Evolutionary conservation across 2,888 invertebrate species (phyloP).

Genomic region (Schizaphis graminum): DNA sequence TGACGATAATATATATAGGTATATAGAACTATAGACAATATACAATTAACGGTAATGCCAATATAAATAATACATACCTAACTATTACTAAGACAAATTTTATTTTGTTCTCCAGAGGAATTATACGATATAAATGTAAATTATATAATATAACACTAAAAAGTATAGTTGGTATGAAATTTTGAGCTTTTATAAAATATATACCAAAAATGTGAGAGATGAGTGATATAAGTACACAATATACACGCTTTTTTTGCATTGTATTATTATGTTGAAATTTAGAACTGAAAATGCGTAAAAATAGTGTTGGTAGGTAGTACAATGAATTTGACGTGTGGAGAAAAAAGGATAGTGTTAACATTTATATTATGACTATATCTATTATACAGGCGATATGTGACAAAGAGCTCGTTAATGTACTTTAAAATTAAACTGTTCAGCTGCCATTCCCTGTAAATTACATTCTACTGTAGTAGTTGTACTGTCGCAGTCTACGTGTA

Average conservation of each 20-base stretch:
- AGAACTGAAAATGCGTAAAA: neutral
- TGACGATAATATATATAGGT: neutral
- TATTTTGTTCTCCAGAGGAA: neutral
- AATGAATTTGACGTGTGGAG: neutral
- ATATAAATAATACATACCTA: neutral
- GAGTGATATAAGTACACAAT: neutral
- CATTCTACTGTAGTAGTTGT: neutral
- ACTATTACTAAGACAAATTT: neutral
- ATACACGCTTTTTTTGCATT: neutral
- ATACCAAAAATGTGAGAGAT: neutral
- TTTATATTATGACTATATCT: neutral
- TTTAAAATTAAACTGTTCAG: neutral
- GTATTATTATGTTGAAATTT: slow-evolving; percentile 26
- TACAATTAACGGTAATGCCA: neutral
- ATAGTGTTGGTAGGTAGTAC: neutral
- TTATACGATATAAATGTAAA: neutral
- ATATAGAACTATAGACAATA: neutral
- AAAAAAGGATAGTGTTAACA: neutral
- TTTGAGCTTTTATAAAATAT: neutral
- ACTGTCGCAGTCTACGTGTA: neutral
- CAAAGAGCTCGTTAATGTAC: slow-evolving; percentile 26
- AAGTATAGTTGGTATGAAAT: neutral
- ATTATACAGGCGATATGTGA: neutral
- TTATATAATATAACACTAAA: neutral
- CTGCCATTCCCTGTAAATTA: neutral